Conservation (phyloP, 2,888 invertebrate genomes). For the Lymantria monacha region DNA sequence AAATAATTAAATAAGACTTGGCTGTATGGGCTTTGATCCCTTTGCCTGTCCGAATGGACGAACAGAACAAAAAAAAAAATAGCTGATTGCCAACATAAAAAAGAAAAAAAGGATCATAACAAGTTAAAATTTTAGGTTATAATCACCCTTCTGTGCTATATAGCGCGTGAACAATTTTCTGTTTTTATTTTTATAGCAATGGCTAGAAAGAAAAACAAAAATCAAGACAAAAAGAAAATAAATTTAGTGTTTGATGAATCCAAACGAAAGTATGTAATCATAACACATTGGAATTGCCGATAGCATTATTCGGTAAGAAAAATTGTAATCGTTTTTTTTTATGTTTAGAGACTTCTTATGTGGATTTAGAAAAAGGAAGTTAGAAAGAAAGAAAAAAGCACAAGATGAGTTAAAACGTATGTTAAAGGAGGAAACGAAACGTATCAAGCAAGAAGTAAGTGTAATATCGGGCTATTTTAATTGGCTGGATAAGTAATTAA, state of each 20-base stretch:
- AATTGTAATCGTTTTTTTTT: too few species aligned
- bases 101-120: too few species aligned
- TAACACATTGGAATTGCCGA: neutral
- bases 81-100: too few species aligned
- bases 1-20: too few species aligned
- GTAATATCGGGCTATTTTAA: neutral
- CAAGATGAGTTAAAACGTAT: conserved; percentile 86
- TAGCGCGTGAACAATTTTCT: too few species aligned
- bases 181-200: conserved; percentile 30
- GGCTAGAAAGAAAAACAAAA: conserved; percentile 64
- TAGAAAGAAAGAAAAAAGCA: conserved; percentile 88
- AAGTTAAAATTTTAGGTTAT: neutral
- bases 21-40: too few species aligned
- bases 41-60: too few species aligned
- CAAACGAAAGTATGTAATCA: conserved; percentile 58
- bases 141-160: too few species aligned
- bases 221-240: conserved; percentile 59
- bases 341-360: conserved; percentile 87
- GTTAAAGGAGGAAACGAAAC: conserved; percentile 88
- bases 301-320: neutral
- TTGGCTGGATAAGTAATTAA: too few species aligned
- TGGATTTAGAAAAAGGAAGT: conserved; percentile 91
- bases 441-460: conserved; percentile 87
- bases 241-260: conserved; percentile 70
- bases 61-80: too few species aligned